A percentile compares a stretch with the other conserved stretches of the same genome.
These are phyloP conservation scores for Spilosoma lubricipeda DNA, from an alignment of 2,888 invertebrate genomes.

Conservation along the genomic window DNA sequence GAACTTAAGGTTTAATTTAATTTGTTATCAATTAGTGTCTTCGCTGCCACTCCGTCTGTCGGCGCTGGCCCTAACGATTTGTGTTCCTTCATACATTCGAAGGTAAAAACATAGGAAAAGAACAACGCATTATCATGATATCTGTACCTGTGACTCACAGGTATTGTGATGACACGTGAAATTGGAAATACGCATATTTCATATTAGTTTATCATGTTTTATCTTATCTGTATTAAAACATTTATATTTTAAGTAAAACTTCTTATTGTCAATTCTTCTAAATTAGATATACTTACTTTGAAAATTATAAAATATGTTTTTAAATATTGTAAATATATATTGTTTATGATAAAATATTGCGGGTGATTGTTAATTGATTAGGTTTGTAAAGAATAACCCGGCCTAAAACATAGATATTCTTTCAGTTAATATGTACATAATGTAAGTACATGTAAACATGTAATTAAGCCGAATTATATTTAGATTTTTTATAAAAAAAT, in stretches of 20 bases:
- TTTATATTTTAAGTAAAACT: constrained; percentile 14
- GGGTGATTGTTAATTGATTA: constrained; percentile 9
- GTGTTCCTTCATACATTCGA: background rate
- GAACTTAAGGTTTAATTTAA: too few species aligned
- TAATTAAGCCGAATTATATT: constrained; percentile 29
- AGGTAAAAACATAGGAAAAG: background rate
- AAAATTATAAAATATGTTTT: constrained; percentile 10
- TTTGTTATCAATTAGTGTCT: too few species aligned
- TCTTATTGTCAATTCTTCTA: constrained; percentile 19
- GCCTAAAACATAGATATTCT: constrained; percentile 11
- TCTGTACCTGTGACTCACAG: background rate
- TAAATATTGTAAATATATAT: constrained; percentile 22
- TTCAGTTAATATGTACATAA: constrained; percentile 21
- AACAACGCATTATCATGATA: background rate
- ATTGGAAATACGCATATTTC: background rate
- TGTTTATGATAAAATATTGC: constrained; percentile 15
- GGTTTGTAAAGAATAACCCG: constrained; percentile 5
- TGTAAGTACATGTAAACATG: constrained; percentile 35
- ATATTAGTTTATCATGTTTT: constrained; percentile 1
- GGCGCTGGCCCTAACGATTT: background rate
- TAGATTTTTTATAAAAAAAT: constrained; percentile 21
- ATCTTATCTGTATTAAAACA: background rate
- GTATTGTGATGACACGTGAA: background rate
- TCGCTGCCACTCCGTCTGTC: too few species aligned
- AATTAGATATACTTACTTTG: background rate